phyloP scores from a whole-genome alignment of 1,140 invertebrate species.

The Dendroctonus valens region DNA sequence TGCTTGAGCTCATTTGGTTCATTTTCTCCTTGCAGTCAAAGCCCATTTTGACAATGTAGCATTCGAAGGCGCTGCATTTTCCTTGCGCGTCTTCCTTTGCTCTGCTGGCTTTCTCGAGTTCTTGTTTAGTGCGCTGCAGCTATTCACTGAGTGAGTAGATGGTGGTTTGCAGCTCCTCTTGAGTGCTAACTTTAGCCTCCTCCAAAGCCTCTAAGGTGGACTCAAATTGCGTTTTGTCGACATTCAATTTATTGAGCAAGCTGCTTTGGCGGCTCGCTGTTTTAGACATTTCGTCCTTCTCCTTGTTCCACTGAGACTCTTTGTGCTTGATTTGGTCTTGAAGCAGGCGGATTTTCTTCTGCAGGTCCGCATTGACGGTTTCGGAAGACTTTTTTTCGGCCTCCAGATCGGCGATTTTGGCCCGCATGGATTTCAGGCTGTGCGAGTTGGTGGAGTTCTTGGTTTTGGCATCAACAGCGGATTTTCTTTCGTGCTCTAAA shows the following conservation, averaged over 20 bases:
- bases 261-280: slow-evolving; percentile 40
- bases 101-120: slow-evolving; percentile 13
- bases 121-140: slow-evolving; percentile 7
- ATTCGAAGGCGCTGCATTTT: slow-evolving; percentile 33
- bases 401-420: slow-evolving; percentile 39
- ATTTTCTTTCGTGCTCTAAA: slow-evolving; percentile 40
- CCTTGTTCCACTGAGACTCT: slow-evolving; percentile 39
- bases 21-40: slow-evolving; percentile 32
- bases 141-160: slow-evolving; percentile 20
- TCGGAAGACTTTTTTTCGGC: slow-evolving; percentile 33
- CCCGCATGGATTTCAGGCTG: slow-evolving; percentile 34
- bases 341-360: slow-evolving; percentile 33
- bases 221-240: slow-evolving; percentile 41
- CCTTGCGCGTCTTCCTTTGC: slow-evolving; percentile 28
- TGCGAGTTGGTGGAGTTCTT: slow-evolving; percentile 24
- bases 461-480: slow-evolving; percentile 28
- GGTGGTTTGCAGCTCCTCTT: slow-evolving; percentile 23
- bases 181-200: slow-evolving; percentile 15
- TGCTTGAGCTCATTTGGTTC: slow-evolving; percentile 31
- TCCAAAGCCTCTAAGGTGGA: slow-evolving; percentile 40
- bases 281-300: slow-evolving; percentile 45
- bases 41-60: slow-evolving; percentile 28
- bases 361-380: slow-evolving; percentile 31
- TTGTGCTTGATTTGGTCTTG: slow-evolving; percentile 40
- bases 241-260: slow-evolving; percentile 42